phyloP scores from a whole-genome alignment of 2,888 invertebrate species.

The Chloroclystis v-ata region DNA sequence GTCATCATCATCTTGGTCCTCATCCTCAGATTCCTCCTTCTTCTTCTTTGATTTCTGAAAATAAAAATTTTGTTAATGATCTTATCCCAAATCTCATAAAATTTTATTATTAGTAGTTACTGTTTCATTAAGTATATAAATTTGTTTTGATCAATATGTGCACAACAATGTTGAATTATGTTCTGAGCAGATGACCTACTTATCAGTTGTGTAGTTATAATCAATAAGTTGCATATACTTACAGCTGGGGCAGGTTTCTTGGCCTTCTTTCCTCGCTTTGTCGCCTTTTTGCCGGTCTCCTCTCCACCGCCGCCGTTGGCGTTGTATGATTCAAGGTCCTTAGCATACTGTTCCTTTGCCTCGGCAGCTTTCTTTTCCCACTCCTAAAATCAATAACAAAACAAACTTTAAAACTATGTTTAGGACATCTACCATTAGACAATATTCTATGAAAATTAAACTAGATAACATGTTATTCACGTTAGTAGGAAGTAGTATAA shows the following conservation, averaged over 20 bases:
- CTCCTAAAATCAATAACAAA: slow-evolving; percentile 74
- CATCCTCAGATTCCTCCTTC: slow-evolving; percentile 82
- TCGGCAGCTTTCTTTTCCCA: slow-evolving; percentile 94
- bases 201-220: slow-evolving; percentile 1
- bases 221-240: slow-evolving; percentile 35
- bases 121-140: no score
- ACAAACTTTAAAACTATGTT: no score
- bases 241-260: slow-evolving; percentile 69
- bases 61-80: slow-evolving; percentile 3
- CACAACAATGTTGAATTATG: slow-evolving; percentile 5
- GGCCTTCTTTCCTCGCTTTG: slow-evolving; percentile 78
- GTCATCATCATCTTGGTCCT: slow-evolving; percentile 80
- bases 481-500: no score
- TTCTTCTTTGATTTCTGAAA: slow-evolving; percentile 74
- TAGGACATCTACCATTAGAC: no score
- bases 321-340: slow-evolving; percentile 93
- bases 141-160: not conserved
- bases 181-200: not conserved
- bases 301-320: slow-evolving; percentile 84
- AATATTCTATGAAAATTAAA: no score
- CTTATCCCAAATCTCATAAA: no score
- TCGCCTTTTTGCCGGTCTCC: slow-evolving; percentile 73
- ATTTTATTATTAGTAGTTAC: no score
- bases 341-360: slow-evolving; percentile 92
- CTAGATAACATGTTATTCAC: not conserved